These are phyloP conservation scores for Argya squamiceps DNA, from an alignment of 2,797 vertebrate species.

Conservation along the genomic window DNA sequence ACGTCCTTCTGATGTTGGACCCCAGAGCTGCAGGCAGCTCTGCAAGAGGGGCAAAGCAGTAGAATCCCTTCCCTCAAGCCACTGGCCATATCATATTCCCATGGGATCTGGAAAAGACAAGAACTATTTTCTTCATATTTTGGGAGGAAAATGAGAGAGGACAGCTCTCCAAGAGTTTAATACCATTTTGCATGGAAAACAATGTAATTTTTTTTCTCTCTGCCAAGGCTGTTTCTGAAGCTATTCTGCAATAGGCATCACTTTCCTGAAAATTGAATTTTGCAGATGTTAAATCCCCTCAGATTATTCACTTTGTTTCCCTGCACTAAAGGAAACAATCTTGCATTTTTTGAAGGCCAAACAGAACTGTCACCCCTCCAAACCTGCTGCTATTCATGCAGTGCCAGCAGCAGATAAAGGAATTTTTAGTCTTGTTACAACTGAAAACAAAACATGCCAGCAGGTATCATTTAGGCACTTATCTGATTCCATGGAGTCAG, in stretches of 20 bases:
- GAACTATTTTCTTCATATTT: background rate
- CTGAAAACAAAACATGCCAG: background rate
- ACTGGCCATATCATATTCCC: background rate
- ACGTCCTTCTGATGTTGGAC: background rate
- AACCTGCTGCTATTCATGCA: background rate
- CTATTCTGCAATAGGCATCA: background rate
- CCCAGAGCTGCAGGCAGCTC: background rate
- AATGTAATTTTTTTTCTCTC: background rate
- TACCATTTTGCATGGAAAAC: background rate
- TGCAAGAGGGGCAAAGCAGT: background rate
- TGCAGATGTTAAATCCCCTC: background rate
- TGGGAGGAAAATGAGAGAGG: background rate
- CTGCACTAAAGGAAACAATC: background rate
- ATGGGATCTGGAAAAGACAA: background rate
- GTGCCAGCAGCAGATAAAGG: background rate
- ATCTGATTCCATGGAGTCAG: background rate
- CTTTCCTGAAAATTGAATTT: background rate
- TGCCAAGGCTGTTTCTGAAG: background rate
- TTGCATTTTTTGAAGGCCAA: background rate
- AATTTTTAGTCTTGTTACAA: background rate
- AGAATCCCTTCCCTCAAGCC: background rate
- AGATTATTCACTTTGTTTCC: background rate
- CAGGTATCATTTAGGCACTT: background rate
- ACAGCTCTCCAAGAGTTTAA: background rate
- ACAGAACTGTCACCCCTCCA: rapidly evolving